Percentiles rank a stretch among this genome's conserved stretches.
phyloP scores from a whole-genome alignment of 1,140 invertebrate genomes.

The Aleiodes sp. region DNA sequence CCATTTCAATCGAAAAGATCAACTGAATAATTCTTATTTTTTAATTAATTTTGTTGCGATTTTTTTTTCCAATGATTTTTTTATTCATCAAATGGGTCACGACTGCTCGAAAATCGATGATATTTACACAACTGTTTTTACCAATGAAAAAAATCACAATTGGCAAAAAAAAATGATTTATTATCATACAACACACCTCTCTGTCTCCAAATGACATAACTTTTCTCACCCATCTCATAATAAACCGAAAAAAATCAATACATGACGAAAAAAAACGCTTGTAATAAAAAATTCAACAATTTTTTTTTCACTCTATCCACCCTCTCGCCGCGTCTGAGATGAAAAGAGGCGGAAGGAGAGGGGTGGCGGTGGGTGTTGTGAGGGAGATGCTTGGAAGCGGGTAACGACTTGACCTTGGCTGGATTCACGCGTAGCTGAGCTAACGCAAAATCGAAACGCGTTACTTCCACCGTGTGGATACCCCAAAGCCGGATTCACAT shows the following conservation, averaged over 20 bases:
- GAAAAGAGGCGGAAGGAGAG: neutral
- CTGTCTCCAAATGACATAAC: no score
- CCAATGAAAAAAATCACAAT: no score
- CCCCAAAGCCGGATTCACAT: constrained; percentile 64
- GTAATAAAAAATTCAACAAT: neutral
- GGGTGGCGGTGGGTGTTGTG: neutral
- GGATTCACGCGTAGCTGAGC: constrained; percentile 67
- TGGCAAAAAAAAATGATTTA: no score
- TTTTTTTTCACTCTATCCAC: constrained; percentile 20
- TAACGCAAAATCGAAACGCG: constrained; percentile 68
- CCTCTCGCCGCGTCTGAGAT: neutral
- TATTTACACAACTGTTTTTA: no score
- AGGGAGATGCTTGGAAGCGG: constrained; percentile 50
- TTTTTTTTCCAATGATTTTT: no score
- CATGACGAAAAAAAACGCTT: neutral
- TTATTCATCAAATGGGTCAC: no score
- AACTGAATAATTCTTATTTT: no score
- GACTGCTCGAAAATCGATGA: no score
- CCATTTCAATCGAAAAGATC: no score
- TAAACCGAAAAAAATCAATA: neutral
- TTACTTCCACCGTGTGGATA: constrained; percentile 66
- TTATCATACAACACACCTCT: no score
- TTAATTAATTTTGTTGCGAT: no score
- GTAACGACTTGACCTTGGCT: constrained; percentile 67
- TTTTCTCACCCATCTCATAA: no score